Evolutionary conservation across 2,113 vertebrate species (phyloP), one percentile per base, ranked within the genome.

Genomic region (Gopherus evgoodei): DNA sequence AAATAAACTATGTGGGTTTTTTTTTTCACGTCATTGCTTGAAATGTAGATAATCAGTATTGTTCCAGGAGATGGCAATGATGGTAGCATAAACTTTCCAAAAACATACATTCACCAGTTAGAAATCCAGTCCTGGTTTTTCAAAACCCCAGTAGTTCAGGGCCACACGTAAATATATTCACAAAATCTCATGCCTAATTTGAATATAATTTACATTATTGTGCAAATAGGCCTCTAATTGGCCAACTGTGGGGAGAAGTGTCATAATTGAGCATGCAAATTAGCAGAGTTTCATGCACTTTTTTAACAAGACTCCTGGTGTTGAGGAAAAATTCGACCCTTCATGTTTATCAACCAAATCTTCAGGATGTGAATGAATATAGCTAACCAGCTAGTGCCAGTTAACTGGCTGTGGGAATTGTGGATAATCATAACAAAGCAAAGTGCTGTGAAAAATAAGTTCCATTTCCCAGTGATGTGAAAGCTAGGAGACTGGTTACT

Each of bases 141-240:
- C 16, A 54, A 59, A 89, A 21, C 62, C 4, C 1, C 62, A 84
- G 7, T 29, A 90, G 49, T 25, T 42, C n/a, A 93, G 13, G 12
- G 25, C 2, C 42, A 8, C 31, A n/a, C 3, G 42, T 21, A 42
- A 42, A 75, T 38, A 72, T 49, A 78, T 65, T 29, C 4, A 42
- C 13, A 90, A 81, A 89, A 72, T 3, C 29, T 79, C 50, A 1
- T 19, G 4, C 49, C 38, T 59, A 79, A 57, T 21, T 22, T 65
- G 10, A 7, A 35, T 50, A 17, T 17, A 65, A 25, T 86, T 81
- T 0, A 0, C 50, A 47, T 17, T 81, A 69, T 42, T 59, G 57
- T 62, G 59, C 11, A 11, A 87, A 86, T 11, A 19, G 54, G 19
- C 22, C 93, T 47, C 8, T 11, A 88, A 22, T 19, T 90, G 53